Evolutionary conservation across 2,888 invertebrate genomes (phyloP), one percentile per base, ranked within the genome.

Genomic region (Pyrrhosoma nymphula): DNA sequence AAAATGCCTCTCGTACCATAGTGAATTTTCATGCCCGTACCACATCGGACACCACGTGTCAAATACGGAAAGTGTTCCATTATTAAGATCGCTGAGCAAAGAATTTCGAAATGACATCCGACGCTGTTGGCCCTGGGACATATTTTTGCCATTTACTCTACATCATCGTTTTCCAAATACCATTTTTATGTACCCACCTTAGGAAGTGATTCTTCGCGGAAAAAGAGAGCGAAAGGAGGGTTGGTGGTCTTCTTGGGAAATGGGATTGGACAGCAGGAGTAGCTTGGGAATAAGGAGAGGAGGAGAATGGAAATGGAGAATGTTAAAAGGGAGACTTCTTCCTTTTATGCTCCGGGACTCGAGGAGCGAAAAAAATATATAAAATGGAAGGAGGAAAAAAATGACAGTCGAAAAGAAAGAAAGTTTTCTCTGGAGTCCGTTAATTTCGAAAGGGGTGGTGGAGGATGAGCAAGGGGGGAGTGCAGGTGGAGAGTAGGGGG

Each of bases 391-490:
- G n/a, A 35, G 69, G n/a, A n/a, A 93, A 26, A 69, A 93, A 93
- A 93, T 75, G 75, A 75, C 12, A 93, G 69, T 93, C 69, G 47
- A 56, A 75, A 93, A 35, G 82, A 69, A 91, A 91, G 91, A 93
- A 93, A 93, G 93, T 93, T 93, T 93, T 75, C 63, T 39, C 69
- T 56, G 69, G 55, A 93, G 93, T 93, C 93, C 93, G 93, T 93
- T 93, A 93, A 93, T 93, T 93, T 93, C n/a, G 69, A 93, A 75
- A 26, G 69, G 90, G 60, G 35, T 35, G 60, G 60, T 16, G 56
- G 16, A 39, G 91, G 91, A 26, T 63, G 91, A 55, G 47, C 47
- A 47, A 47, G 47, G 8, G 4, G 2, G 47, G 47, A 8, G 47
- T 47, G n/a, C n/a, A n/a, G n/a, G n/a, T n/a, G n/a, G n/a, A n/a